Percentiles rank a stretch among this genome's conserved stretches.
Conservation (phyloP, 2,797 vertebrate genomes). For the Chaetodon trifasciatus region DNA sequence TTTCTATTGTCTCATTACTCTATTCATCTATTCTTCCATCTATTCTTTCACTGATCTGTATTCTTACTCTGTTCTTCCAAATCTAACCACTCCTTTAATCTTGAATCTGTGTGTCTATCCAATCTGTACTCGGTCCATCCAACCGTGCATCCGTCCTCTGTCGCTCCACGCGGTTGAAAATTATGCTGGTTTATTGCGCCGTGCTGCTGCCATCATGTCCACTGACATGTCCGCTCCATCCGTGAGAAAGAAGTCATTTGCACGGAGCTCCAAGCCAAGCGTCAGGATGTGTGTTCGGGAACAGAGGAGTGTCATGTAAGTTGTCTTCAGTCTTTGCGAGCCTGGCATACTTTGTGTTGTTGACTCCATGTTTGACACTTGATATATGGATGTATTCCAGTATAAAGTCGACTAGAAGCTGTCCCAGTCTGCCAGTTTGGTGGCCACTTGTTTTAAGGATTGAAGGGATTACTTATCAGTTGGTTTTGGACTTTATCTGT, state of each 20-base stretch:
- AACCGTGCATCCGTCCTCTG: background rate
- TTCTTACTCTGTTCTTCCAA: background rate
- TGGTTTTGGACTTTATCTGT: background rate
- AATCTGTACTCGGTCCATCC: background rate
- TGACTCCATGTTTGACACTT: background rate
- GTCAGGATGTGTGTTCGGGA: constrained; percentile 80
- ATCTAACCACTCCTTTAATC: background rate
- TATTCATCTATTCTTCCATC: background rate
- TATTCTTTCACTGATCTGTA: background rate
- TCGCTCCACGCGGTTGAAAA: constrained; percentile 42
- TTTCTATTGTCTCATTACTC: background rate
- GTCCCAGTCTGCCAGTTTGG: background rate
- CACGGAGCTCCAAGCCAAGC: constrained; percentile 59
- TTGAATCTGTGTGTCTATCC: background rate
- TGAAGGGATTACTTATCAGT: background rate
- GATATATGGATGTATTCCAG: background rate
- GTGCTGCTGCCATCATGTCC: constrained; percentile 61
- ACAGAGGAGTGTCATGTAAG: constrained; percentile 78
- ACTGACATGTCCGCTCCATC: constrained; percentile 76
- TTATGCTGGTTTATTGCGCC: constrained; percentile 71
- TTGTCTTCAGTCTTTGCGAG: constrained; percentile 7
- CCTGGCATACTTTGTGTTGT: background rate
- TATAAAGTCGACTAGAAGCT: background rate
- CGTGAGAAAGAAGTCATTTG: constrained; percentile 78
- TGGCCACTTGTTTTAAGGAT: background rate